Conservation (phyloP, 1,140 invertebrate genomes). For the Subanguina moxae region DNA sequence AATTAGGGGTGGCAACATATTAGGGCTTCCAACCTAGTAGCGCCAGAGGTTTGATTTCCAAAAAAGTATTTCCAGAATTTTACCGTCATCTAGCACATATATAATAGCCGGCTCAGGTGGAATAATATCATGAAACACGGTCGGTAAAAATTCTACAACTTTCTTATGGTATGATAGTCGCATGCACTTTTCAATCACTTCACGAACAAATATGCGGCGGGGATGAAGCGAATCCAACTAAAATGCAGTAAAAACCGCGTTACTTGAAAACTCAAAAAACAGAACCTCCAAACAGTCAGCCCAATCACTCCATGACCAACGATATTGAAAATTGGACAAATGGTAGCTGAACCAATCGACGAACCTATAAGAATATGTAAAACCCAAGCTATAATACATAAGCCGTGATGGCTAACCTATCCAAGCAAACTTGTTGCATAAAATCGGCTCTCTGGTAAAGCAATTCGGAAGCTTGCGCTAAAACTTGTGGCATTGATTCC, state of each 20-base stretch:
- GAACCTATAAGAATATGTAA: constrained; percentile 66
- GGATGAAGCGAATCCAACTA: constrained; percentile 82
- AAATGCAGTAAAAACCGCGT: constrained; percentile 77
- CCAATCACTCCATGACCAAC: constrained; percentile 86
- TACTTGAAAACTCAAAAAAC: constrained; percentile 61
- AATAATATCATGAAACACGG: constrained; percentile 76
- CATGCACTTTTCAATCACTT: constrained; percentile 82
- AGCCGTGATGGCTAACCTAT: constrained; percentile 66
- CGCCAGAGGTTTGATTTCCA: no score
- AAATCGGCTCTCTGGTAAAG: constrained; percentile 88
- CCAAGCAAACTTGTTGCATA: constrained; percentile 93
- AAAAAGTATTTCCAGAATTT: no score
- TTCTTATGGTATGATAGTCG: constrained; percentile 93
- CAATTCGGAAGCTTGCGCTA: constrained; percentile 95
- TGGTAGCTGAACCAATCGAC: constrained; percentile 97
- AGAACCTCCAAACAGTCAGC: constrained; percentile 56
- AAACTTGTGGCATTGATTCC: constrained; percentile 88
- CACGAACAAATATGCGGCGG: constrained; percentile 88
- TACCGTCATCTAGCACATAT: constrained; percentile 63
- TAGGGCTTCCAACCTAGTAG: no score
- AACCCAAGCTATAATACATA: constrained; percentile 12
- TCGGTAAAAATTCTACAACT: constrained; percentile 84
- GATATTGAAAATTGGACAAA: constrained; percentile 96
- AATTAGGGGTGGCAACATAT: no score
- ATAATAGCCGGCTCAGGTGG: constrained; percentile 67